A percentile compares a stretch with the other conserved stretches of the same genome.
These are phyloP conservation scores for Protobothrops mucrosquamatus DNA, from an alignment of 2,113 vertebrate genomes.

Conservation along the genomic window DNA sequence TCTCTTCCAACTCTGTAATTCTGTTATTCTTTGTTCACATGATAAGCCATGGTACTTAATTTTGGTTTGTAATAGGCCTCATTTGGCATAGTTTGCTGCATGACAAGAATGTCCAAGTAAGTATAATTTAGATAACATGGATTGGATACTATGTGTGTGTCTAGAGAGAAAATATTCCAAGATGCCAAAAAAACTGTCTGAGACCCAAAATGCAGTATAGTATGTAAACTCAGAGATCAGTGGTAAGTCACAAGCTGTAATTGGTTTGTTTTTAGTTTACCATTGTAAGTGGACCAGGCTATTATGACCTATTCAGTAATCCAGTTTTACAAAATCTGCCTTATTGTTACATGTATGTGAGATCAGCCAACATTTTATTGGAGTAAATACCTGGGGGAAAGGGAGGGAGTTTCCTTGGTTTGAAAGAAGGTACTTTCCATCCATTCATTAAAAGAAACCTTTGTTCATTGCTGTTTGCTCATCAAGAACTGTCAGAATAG, in stretches of 20 bases:
- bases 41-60: neutral
- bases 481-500: constrained; percentile 1
- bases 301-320: neutral
- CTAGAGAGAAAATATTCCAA: neutral
- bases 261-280: neutral
- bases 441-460: constrained; percentile 42
- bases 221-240: neutral
- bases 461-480: constrained; percentile 45
- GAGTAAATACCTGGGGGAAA: constrained; percentile 46
- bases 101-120: neutral
- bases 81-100: neutral
- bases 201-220: neutral
- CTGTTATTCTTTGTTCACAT: neutral
- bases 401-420: constrained; percentile 52
- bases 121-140: neutral
- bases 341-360: neutral
- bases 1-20: too few relatives aligned
- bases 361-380: neutral
- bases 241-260: neutral
- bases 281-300: neutral
- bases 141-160: neutral
- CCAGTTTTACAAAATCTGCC: neutral
- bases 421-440: constrained; percentile 56
- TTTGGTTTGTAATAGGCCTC: neutral
- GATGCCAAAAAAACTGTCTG: neutral